Evolutionary conservation across 2,888 invertebrate genomes (phyloP).

Genomic region (Drosophila limbata): DNA sequence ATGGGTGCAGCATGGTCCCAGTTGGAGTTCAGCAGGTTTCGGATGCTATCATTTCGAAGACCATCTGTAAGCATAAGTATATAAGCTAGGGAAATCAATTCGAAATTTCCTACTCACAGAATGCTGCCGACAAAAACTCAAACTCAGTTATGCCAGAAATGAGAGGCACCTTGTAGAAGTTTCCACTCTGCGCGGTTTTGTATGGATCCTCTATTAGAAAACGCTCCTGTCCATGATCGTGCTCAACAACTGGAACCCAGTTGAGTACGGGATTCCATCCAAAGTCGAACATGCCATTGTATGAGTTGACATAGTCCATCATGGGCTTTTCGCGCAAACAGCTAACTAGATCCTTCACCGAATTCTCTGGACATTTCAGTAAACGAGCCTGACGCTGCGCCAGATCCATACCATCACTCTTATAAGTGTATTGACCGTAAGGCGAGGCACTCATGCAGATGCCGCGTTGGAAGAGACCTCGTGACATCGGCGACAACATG

Average conservation of each 20-base stretch:
- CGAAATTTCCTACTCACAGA: constrained; percentile 75
- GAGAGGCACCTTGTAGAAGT: constrained; percentile 88
- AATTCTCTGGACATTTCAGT: constrained; percentile 87
- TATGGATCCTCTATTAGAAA: constrained; percentile 88
- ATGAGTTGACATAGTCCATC: constrained; percentile 73
- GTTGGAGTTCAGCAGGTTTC: constrained; percentile 71
- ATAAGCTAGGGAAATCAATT: too few species aligned
- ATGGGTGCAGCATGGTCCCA: constrained; percentile 78
- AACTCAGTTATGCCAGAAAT: constrained; percentile 88
- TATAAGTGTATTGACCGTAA: constrained; percentile 86
- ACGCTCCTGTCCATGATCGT: constrained; percentile 88
- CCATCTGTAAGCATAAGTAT: constrained; percentile 63
- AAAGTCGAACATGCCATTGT: constrained; percentile 81
- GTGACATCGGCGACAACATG: constrained; percentile 89
- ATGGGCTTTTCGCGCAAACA: constrained; percentile 86
- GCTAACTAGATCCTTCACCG: constrained; percentile 86
- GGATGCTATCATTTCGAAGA: constrained; percentile 86
- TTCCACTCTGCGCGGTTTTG: constrained; percentile 86
- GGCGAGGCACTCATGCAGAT: constrained; percentile 89
- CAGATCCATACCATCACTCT: constrained; percentile 83
- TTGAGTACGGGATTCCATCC: constrained; percentile 82
- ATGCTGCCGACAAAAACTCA: constrained; percentile 88
- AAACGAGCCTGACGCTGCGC: constrained; percentile 88
- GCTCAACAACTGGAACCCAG: constrained; percentile 89
- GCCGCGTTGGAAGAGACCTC: constrained; percentile 89